Percentiles rank a stretch among this genome's conserved stretches.
phyloP scores from a whole-genome alignment of 2,888 invertebrate genomes.

The Drosophila crucigera region DNA sequence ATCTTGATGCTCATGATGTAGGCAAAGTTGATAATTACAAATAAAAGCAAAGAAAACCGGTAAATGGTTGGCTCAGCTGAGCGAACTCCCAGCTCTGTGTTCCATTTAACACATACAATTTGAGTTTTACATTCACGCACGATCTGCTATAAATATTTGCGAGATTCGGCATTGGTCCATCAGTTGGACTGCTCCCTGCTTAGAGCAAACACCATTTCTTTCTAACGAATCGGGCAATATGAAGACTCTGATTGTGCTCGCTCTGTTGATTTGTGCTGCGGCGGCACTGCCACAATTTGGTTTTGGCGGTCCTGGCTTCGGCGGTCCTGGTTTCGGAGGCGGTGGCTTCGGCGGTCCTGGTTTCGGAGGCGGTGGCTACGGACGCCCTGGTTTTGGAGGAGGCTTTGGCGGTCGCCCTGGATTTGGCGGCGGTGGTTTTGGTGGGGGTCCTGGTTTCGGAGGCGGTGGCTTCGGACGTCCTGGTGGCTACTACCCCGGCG shows the following conservation, averaged over 20 bases:
- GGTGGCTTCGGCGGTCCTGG: slow-evolving; percentile 18
- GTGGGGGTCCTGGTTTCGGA: slow-evolving; percentile 14
- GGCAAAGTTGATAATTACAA: slow-evolving; percentile 58
- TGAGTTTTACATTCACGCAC: slow-evolving; percentile 20
- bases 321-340: slow-evolving; percentile 20
- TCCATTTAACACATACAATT: slow-evolving; percentile 20
- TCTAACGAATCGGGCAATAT: slow-evolving; percentile 46
- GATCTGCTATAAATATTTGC: slow-evolving; percentile 68
- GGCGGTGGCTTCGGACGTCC: neutral
- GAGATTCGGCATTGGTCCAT: slow-evolving; percentile 32
- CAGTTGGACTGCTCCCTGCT: slow-evolving; percentile 59
- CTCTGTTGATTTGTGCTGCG: slow-evolving; percentile 72
- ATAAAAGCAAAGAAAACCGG: slow-evolving; percentile 68
- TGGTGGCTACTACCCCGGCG: slow-evolving; percentile 17
- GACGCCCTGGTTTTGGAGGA: slow-evolving; percentile 15
- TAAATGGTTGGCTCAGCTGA: slow-evolving; percentile 28
- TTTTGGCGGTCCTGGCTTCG: slow-evolving; percentile 6
- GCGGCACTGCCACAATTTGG: slow-evolving; percentile 63
- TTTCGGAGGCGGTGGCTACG: slow-evolving; percentile 10
- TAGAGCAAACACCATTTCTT: slow-evolving; percentile 26
- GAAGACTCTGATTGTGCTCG: slow-evolving; percentile 76
- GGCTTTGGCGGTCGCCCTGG: slow-evolving; percentile 17
- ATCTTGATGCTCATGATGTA: slow-evolving; percentile 23
- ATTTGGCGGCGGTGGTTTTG: slow-evolving; percentile 16
- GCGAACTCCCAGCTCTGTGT: slow-evolving; percentile 41